Evolutionary conservation across 1,140 invertebrate species (phyloP), one percentile per base, ranked within the genome.

Genomic region (Brachionus paranguensis): DNA sequence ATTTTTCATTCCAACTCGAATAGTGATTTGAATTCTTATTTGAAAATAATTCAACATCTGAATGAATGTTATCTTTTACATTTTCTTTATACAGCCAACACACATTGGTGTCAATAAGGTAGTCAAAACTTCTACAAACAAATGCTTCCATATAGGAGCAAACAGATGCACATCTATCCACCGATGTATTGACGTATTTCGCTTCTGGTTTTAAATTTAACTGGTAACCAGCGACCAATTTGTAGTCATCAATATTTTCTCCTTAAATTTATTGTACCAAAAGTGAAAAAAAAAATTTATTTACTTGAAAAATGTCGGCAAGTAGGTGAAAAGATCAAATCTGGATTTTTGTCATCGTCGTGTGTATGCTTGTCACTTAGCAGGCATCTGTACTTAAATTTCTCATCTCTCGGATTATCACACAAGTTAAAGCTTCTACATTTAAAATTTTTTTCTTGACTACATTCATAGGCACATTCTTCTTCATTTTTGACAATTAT

Each of bases 111-210:
- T 76, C 33, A 27, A 68, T 14, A 11, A 81, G 33, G 17, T 64
- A 81, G 17, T 81, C 78, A 81, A 81, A 81, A 68, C 78, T 81
- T 10, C 78, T 24, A 27, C 78, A 81, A n/a, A 81, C 78, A 81
- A 81, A 81, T 12, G 24, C 37, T 43, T 81, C 78, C 17, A 43
- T 43, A 68, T 65, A 81, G 6, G 53, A 60, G 24, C 78, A 81
- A 43, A 65, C 24, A 37, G 24, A 27, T 10, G 78, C 20, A 37
- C 78, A 81, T 64, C 33, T 24, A 41, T 81, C 78, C 12, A 81
- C 78, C 1, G 78, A 81, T 41, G 33, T 27, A 37, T 81, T 81
- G 17, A n/a, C 10, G 14, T 64, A 81, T 20, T 37, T 64, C 6
- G 20, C 78, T 65, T 45, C 2, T 10, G 64, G 53, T 12, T 43